Percentiles rank a stretch among this genome's conserved stretches.
Conservation (phyloP, 1,140 invertebrate species). For the Rhynchophorus ferrugineus region DNA sequence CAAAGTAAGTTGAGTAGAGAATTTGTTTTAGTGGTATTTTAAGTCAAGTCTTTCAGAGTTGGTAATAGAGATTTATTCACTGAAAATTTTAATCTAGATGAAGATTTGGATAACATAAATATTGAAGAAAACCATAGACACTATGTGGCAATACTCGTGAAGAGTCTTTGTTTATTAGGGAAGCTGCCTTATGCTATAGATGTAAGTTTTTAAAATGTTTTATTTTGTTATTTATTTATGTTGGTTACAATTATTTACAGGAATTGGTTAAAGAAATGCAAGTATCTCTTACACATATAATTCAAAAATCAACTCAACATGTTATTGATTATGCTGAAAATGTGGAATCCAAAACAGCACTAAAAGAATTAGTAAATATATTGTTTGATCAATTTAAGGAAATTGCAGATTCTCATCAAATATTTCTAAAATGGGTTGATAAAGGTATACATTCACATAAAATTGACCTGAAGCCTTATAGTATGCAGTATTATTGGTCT, state of each 20-base stretch:
- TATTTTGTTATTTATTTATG: conserved; percentile 5
- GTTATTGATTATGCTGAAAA: conserved; percentile 50
- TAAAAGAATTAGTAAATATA: conserved; percentile 53
- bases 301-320: conserved; percentile 67
- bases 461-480: conserved; percentile 55
- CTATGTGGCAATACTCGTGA: conserved; percentile 74
- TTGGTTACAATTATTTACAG: conserved; percentile 41
- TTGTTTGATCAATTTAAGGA: conserved; percentile 69
- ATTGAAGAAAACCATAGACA: conserved; percentile 62
- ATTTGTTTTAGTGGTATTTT: neutral
- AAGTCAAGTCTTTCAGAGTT: conserved; percentile 8
- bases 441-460: conserved; percentile 50
- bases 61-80: conserved; percentile 16
- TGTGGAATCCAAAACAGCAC: conserved; percentile 35
- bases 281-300: conserved; percentile 67
- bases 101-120: conserved; percentile 55
- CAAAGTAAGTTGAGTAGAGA: conserved; percentile 19
- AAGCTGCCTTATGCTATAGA: conserved; percentile 79
- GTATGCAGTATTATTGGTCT: conserved; percentile 79
- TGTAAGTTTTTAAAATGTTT: conserved; percentile 42
- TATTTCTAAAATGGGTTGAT: conserved; percentile 55
- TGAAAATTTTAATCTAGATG: conserved; percentile 45
- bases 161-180: conserved; percentile 76
- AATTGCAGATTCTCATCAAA: conserved; percentile 61
- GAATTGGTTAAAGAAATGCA: conserved; percentile 75